These are phyloP conservation scores for Hypanus sabinus DNA, from an alignment of 2,113 vertebrate genomes.

Conservation along the genomic window DNA sequence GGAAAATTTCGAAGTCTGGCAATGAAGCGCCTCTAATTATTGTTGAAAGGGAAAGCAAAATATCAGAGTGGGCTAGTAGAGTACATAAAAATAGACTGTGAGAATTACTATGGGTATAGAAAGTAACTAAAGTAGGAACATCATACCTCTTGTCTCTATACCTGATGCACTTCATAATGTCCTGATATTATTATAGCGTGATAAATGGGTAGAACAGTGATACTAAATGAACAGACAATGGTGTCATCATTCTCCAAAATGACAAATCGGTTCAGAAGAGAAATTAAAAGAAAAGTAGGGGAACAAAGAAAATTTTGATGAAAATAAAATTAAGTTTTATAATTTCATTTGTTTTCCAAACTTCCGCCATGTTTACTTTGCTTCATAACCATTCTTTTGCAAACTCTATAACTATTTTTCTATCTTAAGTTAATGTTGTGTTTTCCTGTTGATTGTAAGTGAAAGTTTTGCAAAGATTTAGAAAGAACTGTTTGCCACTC, in stretches of 20 bases:
- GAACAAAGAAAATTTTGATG: background rate
- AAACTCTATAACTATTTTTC: conserved; percentile 35
- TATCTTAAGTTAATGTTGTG: conserved; percentile 37
- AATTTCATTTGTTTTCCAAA: background rate
- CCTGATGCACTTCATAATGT: too few relatives aligned
- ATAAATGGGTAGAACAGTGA: background rate
- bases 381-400: background rate
- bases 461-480: background rate
- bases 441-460: background rate
- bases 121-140: too few relatives aligned
- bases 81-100: too few relatives aligned
- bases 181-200: background rate
- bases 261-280: background rate
- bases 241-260: background rate
- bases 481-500: background rate
- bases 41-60: too few relatives aligned
- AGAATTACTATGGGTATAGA: too few relatives aligned
- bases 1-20: too few relatives aligned
- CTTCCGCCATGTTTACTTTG: background rate
- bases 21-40: too few relatives aligned
- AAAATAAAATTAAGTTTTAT: background rate
- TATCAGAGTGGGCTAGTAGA: too few relatives aligned
- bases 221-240: background rate
- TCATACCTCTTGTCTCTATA: too few relatives aligned
- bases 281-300: background rate